Percentiles rank a stretch among this genome's conserved stretches.
Conservation (phyloP, 1,140 invertebrate species). For the Chymomyza costata region DNA sequence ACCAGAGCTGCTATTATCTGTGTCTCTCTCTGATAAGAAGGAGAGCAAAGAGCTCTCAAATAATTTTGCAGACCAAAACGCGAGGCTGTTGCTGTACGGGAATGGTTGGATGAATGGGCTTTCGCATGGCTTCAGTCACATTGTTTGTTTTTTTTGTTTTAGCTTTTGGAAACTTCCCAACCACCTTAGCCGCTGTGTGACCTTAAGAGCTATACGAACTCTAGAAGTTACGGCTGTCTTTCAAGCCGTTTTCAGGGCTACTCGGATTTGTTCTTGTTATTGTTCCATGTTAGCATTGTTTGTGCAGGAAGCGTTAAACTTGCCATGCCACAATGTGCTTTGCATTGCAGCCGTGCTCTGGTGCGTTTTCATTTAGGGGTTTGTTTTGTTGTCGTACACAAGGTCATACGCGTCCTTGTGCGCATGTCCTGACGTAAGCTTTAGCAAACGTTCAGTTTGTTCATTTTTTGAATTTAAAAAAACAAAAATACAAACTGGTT, state of each 20-base stretch:
- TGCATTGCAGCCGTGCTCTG: slow-evolving; percentile 27
- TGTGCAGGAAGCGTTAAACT: slow-evolving; percentile 2
- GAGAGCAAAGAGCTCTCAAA: slow-evolving; percentile 26
- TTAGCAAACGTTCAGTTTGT: no score
- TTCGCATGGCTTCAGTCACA: no score
- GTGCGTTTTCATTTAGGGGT: not conserved
- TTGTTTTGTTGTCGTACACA: slow-evolving; percentile 30
- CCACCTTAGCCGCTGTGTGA: no score
- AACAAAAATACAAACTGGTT: no score
- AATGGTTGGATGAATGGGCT: slow-evolving; percentile 4
- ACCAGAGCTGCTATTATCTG: slow-evolving; percentile 9
- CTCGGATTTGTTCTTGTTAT: slow-evolving; percentile 20
- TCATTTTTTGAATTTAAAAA: no score
- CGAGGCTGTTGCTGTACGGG: slow-evolving; percentile 7
- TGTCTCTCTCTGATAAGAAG: slow-evolving; percentile 43
- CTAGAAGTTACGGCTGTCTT: no score
- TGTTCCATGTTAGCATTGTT: slow-evolving; percentile 17
- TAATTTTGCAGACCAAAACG: slow-evolving; percentile 17
- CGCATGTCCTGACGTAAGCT: slow-evolving; percentile 47
- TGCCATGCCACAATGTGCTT: slow-evolving; percentile 41
- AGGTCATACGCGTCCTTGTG: slow-evolving; percentile 39
- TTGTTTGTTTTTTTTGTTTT: slow-evolving; percentile 15
- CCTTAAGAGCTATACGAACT: no score
- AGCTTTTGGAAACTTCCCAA: no score
- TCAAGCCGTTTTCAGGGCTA: slow-evolving; percentile 18